Conservation (phyloP, 2,113 vertebrate species). For the Vanacampus margaritifer region DNA sequence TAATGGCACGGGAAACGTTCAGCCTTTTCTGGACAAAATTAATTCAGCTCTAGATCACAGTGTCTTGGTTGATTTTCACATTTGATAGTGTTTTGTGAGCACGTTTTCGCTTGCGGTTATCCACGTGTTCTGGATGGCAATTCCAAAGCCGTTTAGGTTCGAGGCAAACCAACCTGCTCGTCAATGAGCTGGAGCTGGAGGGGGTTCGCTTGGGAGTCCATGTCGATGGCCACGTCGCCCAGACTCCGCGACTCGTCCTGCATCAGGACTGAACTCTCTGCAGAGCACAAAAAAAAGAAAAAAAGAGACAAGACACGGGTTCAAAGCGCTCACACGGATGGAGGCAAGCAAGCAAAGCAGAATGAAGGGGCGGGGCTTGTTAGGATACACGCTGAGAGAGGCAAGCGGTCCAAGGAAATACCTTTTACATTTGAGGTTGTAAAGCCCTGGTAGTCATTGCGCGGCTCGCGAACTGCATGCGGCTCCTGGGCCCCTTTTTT, state of each 20-base stretch:
- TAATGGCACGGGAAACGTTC: neutral
- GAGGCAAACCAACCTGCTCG: constrained; percentile 76
- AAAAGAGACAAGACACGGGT: constrained; percentile 3
- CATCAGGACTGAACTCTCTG: constrained; percentile 82
- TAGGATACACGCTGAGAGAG: constrained; percentile 56
- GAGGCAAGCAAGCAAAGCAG: constrained; percentile 36
- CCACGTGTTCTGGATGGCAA: too few species aligned
- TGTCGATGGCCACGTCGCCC: constrained; percentile 83
- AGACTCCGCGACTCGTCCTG: constrained; percentile 81
- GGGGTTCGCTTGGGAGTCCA: constrained; percentile 80
- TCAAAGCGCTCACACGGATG: constrained; percentile 21
- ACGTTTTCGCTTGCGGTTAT: too few species aligned
- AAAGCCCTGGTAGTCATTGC: constrained; percentile 72
- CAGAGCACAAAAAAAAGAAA: constrained; percentile 15
- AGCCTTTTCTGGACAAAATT: neutral
- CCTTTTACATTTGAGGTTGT: constrained; percentile 69
- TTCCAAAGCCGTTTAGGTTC: neutral
- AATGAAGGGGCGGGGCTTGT: constrained; percentile 54
- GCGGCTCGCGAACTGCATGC: constrained; percentile 66
- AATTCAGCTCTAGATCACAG: too few species aligned
- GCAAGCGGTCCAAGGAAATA: constrained; percentile 67
- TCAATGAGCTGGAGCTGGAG: constrained; percentile 88
- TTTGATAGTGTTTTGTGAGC: too few species aligned
- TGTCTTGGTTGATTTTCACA: too few species aligned
- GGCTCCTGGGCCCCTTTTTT: constrained; percentile 76